Percentiles rank a stretch among this genome's conserved stretches.
phyloP scores from a whole-genome alignment of 2,888 invertebrate genomes.

The Stenoptilia bipunctidactyla region DNA sequence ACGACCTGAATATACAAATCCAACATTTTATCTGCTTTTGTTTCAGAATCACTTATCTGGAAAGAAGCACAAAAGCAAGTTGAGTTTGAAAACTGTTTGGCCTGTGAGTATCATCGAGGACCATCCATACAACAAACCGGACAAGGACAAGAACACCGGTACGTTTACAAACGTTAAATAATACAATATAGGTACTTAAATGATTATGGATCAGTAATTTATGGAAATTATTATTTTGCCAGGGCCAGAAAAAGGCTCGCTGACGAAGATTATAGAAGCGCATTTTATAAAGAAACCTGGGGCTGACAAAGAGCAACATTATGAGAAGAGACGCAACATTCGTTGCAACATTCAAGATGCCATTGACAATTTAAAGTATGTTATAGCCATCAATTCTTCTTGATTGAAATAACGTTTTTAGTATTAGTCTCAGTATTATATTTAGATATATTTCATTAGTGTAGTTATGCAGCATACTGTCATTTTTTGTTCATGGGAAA shows the following conservation, averaged over 20 bases:
- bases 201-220: neutral
- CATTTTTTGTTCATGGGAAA: too few species aligned
- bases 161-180: neutral
- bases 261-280: slow-evolving; percentile 34
- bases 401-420: too few species aligned
- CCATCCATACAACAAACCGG: slow-evolving; percentile 32
- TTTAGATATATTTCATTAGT: too few species aligned
- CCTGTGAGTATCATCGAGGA: slow-evolving; percentile 40
- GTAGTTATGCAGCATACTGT: too few species aligned
- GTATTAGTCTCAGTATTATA: too few species aligned
- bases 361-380: slow-evolving; percentile 45
- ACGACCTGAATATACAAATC: too few species aligned
- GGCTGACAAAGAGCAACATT: slow-evolving; percentile 19
- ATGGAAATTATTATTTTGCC: neutral
- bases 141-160: slow-evolving; percentile 15
- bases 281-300: slow-evolving; percentile 24
- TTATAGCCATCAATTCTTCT: slow-evolving; percentile 2
- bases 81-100: slow-evolving; percentile 36
- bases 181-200: neutral
- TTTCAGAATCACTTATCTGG: slow-evolving; percentile 59
- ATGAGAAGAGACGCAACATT: slow-evolving; percentile 26
- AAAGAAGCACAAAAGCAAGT: slow-evolving; percentile 55
- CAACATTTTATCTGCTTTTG: too few species aligned
- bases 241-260: neutral
- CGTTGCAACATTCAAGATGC: slow-evolving; percentile 47